Conservation (phyloP, 2,888 invertebrate species). For the Cantharis flavilabris region DNA sequence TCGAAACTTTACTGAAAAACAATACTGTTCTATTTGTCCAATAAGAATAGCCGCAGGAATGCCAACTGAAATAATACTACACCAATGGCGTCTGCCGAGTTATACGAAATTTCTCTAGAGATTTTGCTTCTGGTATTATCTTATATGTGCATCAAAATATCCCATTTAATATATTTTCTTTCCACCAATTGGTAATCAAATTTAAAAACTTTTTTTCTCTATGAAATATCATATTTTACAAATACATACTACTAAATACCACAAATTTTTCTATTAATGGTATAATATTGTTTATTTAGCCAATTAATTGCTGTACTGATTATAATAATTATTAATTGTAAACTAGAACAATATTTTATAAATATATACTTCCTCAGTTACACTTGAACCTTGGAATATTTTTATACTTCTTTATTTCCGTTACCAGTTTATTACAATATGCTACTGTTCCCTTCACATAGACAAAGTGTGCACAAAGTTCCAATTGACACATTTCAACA, state of each 20-base stretch:
- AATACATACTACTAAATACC: no score
- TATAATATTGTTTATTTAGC: no score
- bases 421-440: not conserved
- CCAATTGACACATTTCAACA: not conserved
- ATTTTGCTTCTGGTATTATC: not conserved
- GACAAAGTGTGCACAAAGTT: not conserved
- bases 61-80: not conserved
- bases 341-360: no score
- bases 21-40: not conserved
- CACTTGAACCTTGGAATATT: not conserved
- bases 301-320: no score
- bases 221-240: no score
- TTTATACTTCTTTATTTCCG: not conserved
- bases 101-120: not conserved
- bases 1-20: not conserved
- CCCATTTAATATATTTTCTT: no score
- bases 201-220: no score
- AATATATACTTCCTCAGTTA: not conserved
- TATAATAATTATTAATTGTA: no score
- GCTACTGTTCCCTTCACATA: not conserved
- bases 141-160: no score
- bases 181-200: no score
- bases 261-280: no score
- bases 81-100: not conserved
- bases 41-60: not conserved